These are phyloP conservation scores for Stichopus horrens DNA, from an alignment of 53 echinoderm and acorn worm genomes.

Conservation along the genomic window DNA sequence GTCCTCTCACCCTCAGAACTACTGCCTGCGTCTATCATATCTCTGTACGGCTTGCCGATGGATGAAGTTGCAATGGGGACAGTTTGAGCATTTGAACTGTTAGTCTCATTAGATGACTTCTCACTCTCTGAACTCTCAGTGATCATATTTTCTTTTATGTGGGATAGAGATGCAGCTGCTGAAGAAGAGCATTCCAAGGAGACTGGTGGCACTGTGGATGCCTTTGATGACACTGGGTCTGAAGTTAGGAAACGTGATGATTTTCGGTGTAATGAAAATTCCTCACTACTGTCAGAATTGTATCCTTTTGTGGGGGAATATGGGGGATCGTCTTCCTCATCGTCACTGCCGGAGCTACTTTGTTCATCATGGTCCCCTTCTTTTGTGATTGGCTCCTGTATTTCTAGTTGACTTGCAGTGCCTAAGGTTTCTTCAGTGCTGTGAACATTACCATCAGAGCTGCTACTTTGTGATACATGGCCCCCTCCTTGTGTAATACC, in stretches of 20 bases:
- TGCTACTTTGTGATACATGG: neutral
- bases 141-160: too few species aligned
- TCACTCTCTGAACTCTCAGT: too few species aligned
- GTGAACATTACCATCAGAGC: neutral
- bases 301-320: neutral
- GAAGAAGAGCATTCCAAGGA: neutral
- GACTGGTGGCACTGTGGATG: neutral
- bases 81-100: neutral
- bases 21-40: neutral
- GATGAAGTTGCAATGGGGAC: neutral
- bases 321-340: neutral
- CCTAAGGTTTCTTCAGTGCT: too few species aligned
- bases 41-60: neutral
- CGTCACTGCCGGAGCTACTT: neutral
- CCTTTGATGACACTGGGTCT: neutral
- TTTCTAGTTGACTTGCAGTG: too few species aligned
- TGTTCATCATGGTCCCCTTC: neutral
- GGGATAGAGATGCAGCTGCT: neutral
- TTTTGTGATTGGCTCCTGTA: neutral
- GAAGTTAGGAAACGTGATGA: neutral
- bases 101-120: neutral
- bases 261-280: neutral
- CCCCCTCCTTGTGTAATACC: neutral
- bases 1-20: neutral
- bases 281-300: conserved; percentile 25